Base-by-base conservation (phyloP, 2,888 invertebrate species). In the Dryadula phaetusa region DNA sequence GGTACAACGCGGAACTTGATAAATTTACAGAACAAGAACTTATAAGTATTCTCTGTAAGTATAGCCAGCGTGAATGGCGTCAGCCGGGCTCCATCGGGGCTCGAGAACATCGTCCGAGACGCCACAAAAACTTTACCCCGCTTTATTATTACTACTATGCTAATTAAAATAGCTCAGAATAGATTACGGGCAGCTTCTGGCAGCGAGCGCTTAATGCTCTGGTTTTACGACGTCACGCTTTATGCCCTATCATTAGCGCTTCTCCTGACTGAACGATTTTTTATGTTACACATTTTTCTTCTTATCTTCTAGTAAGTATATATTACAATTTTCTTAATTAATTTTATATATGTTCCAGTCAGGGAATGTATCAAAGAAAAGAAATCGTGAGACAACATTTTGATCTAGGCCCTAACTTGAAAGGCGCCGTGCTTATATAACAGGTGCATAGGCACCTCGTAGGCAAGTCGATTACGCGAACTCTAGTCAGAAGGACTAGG, bases 121-220 rank as follows among this genome's bases (percentile, higher is more conserved):
- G 82, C 87, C 85, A 87, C 89, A 90, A 90, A 90, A 90, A 90
- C 87, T 88, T 87, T 81, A 79, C 84, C 86, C 76, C 83, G 82
- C 85, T 86, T 85, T 87, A 86, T 89, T 89, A 88, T 89, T 86
- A 85, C 86, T 87, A 85, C 83, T 84, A 87, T 86, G 89, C 88
- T 90, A 92, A 91, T 91, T 91, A 91, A 91, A 90, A 92, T 89
- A 90, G 87, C 88, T 88, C 81, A 83, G 88, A 88, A 90, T 90
- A 92, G 90, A 90, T 90, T 87, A 90, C 86, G 84, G 85, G 82
- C 87, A 87, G 86, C 87, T 90, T 87, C 88, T 89, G 88, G 87
- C 88, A 81, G 83, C 80, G 83, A 77, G 82, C 81, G 86, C 86
- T 89, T 91, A 91, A 90, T 90, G 90, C 86, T 82, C 84, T 85